Conservation (phyloP, 2,113 vertebrate genomes). For the Apteryx mantelli region DNA sequence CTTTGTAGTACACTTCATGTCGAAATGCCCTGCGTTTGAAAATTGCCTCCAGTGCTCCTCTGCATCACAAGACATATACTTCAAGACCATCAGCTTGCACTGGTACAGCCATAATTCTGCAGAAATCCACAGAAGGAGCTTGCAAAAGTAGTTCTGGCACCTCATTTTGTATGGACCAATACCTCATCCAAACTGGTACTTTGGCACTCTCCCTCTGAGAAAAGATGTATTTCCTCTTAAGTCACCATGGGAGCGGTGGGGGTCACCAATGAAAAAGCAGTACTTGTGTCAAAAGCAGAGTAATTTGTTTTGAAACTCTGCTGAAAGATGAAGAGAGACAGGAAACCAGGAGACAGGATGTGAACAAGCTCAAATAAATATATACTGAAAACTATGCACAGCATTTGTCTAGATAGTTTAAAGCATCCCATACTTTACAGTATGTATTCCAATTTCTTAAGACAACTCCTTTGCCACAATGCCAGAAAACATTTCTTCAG, state of each 20-base stretch:
- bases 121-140: neutral
- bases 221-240: neutral
- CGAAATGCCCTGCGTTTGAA: neutral
- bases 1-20: neutral
- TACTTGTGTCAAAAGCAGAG: rapidly evolving
- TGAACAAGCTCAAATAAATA: constrained; percentile 3
- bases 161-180: neutral
- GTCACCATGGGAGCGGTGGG: neutral
- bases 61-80: rapidly evolving
- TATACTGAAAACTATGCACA: neutral
- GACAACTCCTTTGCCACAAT: neutral
- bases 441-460: neutral
- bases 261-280: neutral
- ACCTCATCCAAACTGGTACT: neutral
- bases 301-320: neutral
- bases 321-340: neutral
- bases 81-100: rapidly evolving
- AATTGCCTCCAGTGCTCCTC: neutral
- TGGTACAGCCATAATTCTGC: neutral
- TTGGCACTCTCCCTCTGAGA: neutral
- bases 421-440: neutral
- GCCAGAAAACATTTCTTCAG: neutral
- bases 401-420: constrained; percentile 14
- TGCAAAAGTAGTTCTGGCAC: neutral
- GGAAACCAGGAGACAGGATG: neutral